Evolutionary conservation across 2,797 vertebrate genomes (phyloP).

Genomic region (Rhodeus uyekii): DNA sequence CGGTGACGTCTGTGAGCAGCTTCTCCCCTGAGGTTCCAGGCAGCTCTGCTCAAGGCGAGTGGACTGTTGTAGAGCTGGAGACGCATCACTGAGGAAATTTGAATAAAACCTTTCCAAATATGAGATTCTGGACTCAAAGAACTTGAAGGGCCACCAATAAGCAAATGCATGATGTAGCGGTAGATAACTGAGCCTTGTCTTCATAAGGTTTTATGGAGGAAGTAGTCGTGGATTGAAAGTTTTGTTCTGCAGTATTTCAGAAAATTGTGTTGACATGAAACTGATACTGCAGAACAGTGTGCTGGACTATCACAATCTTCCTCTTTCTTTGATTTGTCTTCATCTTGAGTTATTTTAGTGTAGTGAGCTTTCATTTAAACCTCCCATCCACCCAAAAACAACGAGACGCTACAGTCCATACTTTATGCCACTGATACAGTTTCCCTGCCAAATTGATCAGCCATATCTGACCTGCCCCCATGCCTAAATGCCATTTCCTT

Average conservation of each 20-base stretch:
- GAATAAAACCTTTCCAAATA: not conserved
- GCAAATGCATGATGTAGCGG: not conserved
- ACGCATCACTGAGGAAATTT: conserved; percentile 81
- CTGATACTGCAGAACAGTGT: not conserved
- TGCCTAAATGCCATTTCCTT: conserved; percentile 17
- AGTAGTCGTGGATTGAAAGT: not conserved
- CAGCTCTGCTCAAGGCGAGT: conserved; percentile 87
- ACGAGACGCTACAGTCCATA: not conserved
- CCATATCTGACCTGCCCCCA: conserved; percentile 12
- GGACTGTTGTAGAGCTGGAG: conserved; percentile 93
- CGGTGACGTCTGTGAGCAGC: conserved; percentile 90
- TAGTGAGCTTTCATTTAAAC: not conserved
- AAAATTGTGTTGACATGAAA: not conserved
- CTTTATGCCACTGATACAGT: conserved; percentile 1
- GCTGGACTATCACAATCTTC: not conserved
- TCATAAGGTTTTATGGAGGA: not conserved
- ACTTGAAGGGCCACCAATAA: not conserved
- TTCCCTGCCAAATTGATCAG: not conserved
- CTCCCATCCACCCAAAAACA: not conserved
- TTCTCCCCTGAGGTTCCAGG: conserved; percentile 87
- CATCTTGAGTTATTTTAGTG: not conserved
- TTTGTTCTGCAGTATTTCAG: not conserved
- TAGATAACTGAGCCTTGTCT: not conserved
- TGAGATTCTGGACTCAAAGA: not conserved
- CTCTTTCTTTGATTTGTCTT: not conserved